A percentile compares a stretch with the other conserved stretches of the same genome.
Evolutionary conservation across 2,113 vertebrate species (phyloP).

Genomic region (Zosterops borbonicus): DNA sequence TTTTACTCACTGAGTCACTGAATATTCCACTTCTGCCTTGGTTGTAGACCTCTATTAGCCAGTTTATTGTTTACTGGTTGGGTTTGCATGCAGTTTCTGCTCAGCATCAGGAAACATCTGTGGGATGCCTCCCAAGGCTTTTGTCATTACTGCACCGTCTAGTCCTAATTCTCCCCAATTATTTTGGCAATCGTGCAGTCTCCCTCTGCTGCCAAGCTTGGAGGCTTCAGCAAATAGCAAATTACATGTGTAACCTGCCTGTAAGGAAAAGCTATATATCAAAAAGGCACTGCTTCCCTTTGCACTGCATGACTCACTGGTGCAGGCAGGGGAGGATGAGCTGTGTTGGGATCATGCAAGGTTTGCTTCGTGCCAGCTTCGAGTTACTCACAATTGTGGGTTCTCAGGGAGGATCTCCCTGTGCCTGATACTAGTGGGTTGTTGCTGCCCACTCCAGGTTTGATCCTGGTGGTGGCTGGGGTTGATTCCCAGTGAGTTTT

Average conservation of each 20-base stretch:
- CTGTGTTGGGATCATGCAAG: background rate
- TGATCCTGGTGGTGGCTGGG: background rate
- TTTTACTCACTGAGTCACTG: background rate
- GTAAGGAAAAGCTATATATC: background rate
- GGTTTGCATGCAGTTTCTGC: background rate
- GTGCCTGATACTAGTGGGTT: background rate
- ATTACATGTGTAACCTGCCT: background rate
- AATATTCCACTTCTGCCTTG: background rate
- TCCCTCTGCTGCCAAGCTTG: conserved; percentile 25
- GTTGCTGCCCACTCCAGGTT: background rate
- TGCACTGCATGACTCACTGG: background rate
- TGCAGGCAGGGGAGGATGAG: background rate
- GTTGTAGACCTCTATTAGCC: background rate
- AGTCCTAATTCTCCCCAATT: background rate
- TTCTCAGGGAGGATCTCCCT: background rate
- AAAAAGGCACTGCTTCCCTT: background rate
- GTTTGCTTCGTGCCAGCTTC: background rate
- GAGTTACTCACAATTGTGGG: rapidly evolving
- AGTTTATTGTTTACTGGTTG: background rate
- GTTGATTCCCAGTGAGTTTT: rapidly evolving
- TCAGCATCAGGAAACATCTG: background rate
- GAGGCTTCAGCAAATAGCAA: background rate
- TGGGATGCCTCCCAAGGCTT: background rate
- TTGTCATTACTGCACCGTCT: background rate
- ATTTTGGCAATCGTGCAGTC: background rate